Evolutionary conservation across 2,888 invertebrate species (phyloP).

Genomic region (Abscondita cerata): DNA sequence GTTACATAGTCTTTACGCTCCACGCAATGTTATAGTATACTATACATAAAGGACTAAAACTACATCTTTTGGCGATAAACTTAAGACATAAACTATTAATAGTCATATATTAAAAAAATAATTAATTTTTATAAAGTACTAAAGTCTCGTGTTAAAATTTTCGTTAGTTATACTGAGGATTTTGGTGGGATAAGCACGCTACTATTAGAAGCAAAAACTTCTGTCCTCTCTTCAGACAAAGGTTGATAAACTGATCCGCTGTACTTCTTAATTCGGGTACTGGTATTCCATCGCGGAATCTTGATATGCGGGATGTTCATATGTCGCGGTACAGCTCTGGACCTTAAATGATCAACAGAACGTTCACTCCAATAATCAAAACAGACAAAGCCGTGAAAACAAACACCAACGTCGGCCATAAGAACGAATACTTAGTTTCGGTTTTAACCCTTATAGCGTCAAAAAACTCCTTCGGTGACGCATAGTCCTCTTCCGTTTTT

Average conservation of each 20-base stretch:
- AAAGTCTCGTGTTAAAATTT: too few species aligned
- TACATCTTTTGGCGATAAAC: too few species aligned
- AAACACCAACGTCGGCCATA: slow-evolving; percentile 67
- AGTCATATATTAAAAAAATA: too few species aligned
- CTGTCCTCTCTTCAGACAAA: slow-evolving; percentile 72
- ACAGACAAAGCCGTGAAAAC: slow-evolving; percentile 64
- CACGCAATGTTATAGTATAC: too few species aligned
- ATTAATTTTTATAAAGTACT: too few species aligned
- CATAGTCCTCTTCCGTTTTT: too few species aligned
- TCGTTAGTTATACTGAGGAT: neutral
- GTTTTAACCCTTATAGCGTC: slow-evolving; percentile 40
- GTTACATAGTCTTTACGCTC: too few species aligned
- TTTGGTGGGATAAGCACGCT: neutral
- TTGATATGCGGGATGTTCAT: slow-evolving; percentile 53
- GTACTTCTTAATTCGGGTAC: slow-evolving; percentile 67
- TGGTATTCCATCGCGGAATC: slow-evolving; percentile 52
- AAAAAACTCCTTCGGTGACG: too few species aligned
- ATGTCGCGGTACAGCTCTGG: slow-evolving; percentile 48
- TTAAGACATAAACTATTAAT: too few species aligned
- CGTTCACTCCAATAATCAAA: slow-evolving; percentile 59
- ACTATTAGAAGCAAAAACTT: neutral
- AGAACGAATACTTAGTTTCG: slow-evolving; percentile 57
- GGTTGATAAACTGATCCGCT: slow-evolving; percentile 80
- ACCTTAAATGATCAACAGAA: slow-evolving; percentile 52
- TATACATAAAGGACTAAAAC: neutral